Evolutionary conservation across 2,888 invertebrate genomes (phyloP).

Genomic region (Eledona agricola): DNA sequence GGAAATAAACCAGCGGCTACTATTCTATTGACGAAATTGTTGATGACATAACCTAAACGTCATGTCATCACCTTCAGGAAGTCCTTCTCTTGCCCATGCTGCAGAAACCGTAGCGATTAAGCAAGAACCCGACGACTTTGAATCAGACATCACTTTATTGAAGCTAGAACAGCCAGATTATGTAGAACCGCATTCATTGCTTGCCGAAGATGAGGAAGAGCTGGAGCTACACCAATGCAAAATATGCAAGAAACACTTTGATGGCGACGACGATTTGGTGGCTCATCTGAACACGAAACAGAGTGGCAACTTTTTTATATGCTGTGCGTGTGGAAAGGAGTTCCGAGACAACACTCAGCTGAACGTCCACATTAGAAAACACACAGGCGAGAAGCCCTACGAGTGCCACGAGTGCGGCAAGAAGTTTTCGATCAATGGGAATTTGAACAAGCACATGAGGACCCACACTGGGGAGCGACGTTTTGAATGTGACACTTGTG

Average conservation of each 20-base stretch:
- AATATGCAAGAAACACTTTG: constrained; percentile 50
- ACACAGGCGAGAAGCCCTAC: constrained; percentile 59
- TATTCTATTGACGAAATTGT: too few relatives aligned
- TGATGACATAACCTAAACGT: too few relatives aligned
- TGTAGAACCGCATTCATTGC: too few relatives aligned
- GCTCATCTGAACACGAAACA: constrained; percentile 49
- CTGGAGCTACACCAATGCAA: constrained; percentile 49
- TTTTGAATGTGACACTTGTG: constrained; percentile 55
- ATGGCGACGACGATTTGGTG: constrained; percentile 43
- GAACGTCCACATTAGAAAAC: constrained; percentile 55
- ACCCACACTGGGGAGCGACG: constrained; percentile 55
- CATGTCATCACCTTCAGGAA: too few relatives aligned
- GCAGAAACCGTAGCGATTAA: too few relatives aligned
- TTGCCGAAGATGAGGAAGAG: too few relatives aligned
- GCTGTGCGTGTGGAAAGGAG: constrained; percentile 55
- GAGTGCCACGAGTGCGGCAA: constrained; percentile 54
- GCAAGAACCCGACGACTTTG: too few relatives aligned
- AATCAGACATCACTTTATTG: too few relatives aligned
- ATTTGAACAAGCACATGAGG: constrained; percentile 56
- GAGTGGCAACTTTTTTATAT: constrained; percentile 44
- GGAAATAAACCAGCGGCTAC: too few relatives aligned
- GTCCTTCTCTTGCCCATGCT: too few relatives aligned
- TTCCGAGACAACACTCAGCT: constrained; percentile 57
- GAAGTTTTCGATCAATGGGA: constrained; percentile 58
- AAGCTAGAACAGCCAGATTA: too few relatives aligned